These are phyloP conservation scores for Trimorus sp. DNA, from an alignment of 2,888 invertebrate species.

Conservation along the genomic window DNA sequence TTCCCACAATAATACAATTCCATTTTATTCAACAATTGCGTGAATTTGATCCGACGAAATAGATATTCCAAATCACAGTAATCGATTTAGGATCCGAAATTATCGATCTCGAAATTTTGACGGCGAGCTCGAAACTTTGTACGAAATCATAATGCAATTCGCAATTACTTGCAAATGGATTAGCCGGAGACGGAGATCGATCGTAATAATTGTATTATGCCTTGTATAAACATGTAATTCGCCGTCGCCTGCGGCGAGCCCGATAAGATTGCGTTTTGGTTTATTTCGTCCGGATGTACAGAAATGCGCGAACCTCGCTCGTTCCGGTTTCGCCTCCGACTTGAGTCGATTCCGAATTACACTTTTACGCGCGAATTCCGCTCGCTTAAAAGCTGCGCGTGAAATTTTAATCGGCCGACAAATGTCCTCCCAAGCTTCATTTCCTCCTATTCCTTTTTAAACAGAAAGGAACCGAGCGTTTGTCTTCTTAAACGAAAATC, in stretches of 20 bases:
- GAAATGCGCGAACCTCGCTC: not conserved
- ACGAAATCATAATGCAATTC: constrained; percentile 16
- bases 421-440: constrained; percentile 5
- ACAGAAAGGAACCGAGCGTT: too few species aligned
- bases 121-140: too few species aligned
- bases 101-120: too few species aligned
- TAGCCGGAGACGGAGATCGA: constrained; percentile 9
- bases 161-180: constrained; percentile 28
- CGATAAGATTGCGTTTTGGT: constrained; percentile 11
- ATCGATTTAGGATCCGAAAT: too few species aligned
- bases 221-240: constrained; percentile 22
- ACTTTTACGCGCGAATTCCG: constrained; percentile 8
- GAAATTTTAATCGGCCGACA: constrained; percentile 13
- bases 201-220: constrained; percentile 24
- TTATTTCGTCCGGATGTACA: constrained; percentile 8
- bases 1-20: too few species aligned
- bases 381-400: constrained; percentile 4
- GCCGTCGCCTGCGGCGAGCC: not conserved
- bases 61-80: too few species aligned
- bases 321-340: not conserved
- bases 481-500: too few species aligned
- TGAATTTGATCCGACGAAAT: too few species aligned
- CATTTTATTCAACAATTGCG: too few species aligned
- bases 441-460: not conserved
- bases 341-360: constrained; percentile 5